phyloP scores from a whole-genome alignment of 2,888 invertebrate genomes.

The Nomada lathburiana region DNA sequence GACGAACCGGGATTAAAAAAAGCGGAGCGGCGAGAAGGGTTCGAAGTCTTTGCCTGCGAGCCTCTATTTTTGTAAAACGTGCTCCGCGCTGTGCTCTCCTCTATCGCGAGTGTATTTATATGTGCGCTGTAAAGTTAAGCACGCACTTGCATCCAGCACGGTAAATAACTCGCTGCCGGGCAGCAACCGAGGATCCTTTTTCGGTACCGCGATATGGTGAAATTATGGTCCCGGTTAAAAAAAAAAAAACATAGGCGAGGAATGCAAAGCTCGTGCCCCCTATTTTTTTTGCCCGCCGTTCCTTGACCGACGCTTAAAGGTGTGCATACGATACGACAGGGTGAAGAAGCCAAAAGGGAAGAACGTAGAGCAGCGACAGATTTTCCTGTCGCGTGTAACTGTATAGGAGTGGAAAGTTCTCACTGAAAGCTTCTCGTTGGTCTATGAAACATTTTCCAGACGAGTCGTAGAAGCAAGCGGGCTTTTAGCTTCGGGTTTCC shows the following conservation, averaged over 20 bases:
- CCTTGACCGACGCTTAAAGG: conserved; percentile 19
- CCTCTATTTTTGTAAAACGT: not conserved
- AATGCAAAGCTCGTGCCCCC: no score
- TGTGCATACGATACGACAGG: conserved; percentile 1
- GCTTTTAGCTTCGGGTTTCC: conserved; percentile 65
- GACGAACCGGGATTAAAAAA: conserved; percentile 13
- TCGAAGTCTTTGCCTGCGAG: not conserved
- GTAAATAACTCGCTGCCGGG: no score
- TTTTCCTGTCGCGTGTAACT: conserved; percentile 56
- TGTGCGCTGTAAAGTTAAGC: no score
- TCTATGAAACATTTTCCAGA: conserved; percentile 56
- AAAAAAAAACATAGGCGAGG: no score
- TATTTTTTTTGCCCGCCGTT: no score
- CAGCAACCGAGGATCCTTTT: no score
- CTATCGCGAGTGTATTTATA: no score
- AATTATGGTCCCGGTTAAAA: no score
- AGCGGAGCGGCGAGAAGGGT: not conserved
- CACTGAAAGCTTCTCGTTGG: conserved; percentile 55
- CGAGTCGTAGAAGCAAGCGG: conserved; percentile 32
- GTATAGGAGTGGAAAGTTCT: conserved; percentile 52
- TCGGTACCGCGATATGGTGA: no score
- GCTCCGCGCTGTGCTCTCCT: not conserved
- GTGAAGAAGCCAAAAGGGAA: conserved; percentile 10
- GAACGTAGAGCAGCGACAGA: conserved; percentile 37
- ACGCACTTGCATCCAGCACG: no score